These are phyloP conservation scores for Stegodyphus mimosarum DNA, from an alignment of 1,140 invertebrate species.

Conservation along the genomic window DNA sequence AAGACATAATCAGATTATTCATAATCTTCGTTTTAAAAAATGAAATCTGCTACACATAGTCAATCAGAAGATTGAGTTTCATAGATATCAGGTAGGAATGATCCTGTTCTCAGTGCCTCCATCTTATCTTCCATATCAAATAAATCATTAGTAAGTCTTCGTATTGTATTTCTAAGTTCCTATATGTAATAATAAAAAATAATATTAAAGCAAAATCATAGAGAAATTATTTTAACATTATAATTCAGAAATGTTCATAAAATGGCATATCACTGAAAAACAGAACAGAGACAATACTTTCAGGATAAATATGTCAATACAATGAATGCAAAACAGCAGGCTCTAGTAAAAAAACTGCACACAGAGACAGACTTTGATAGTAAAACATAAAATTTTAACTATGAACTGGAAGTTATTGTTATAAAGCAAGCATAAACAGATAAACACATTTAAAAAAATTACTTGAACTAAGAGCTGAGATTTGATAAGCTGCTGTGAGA, in stretches of 20 bases:
- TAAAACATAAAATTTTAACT: too few relatives aligned
- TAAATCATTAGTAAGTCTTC: constrained; percentile 60
- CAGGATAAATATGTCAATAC: too few relatives aligned
- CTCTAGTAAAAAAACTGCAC: too few relatives aligned
- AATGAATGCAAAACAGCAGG: too few relatives aligned
- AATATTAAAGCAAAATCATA: too few relatives aligned
- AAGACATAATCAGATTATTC: too few relatives aligned
- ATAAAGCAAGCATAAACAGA: neutral
- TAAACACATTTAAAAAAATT: neutral
- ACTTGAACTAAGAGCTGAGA: constrained; percentile 62
- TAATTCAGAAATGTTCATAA: too few relatives aligned
- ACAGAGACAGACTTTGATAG: too few relatives aligned
- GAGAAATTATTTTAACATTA: too few relatives aligned
- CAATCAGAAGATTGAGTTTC: constrained; percentile 11
- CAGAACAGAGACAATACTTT: too few relatives aligned
- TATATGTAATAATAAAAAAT: neutral
- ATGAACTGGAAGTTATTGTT: neutral
- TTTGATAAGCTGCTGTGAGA: constrained; percentile 62
- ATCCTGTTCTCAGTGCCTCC: constrained; percentile 44
- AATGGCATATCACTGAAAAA: too few relatives aligned
- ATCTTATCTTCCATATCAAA: constrained; percentile 61
- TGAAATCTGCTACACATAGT: neutral
- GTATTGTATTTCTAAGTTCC: constrained; percentile 47
- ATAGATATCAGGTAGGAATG: constrained; percentile 52
- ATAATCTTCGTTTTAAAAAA: too few relatives aligned